phyloP scores from a whole-genome alignment of 1,140 invertebrate species.

The Leptoteleia sp. region DNA sequence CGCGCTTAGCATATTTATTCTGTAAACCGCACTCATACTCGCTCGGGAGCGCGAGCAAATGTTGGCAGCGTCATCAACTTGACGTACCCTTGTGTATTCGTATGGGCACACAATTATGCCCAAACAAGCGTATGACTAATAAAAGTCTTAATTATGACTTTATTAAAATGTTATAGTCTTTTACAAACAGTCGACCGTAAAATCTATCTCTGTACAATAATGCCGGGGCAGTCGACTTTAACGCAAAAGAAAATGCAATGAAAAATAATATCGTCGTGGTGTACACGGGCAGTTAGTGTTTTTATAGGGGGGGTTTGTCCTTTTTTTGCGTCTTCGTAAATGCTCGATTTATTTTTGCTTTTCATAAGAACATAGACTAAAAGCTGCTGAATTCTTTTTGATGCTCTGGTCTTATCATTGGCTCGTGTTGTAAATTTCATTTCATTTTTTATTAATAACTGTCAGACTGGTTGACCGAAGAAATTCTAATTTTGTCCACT shows the following conservation, averaged over 20 bases:
- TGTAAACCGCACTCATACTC: slow-evolving; percentile 48
- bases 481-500: too few relatives aligned
- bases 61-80: slow-evolving; percentile 49
- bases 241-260: slow-evolving; percentile 2
- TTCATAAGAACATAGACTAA: too few relatives aligned
- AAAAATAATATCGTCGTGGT: slow-evolving; percentile 9
- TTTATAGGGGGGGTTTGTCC: too few relatives aligned
- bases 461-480: too few relatives aligned
- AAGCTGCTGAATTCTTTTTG: too few relatives aligned
- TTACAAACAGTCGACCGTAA: slow-evolving; percentile 13
- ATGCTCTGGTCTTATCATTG: too few relatives aligned
- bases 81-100: slow-evolving; percentile 12
- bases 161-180: slow-evolving; percentile 46
- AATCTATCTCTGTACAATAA: slow-evolving; percentile 2
- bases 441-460: too few relatives aligned
- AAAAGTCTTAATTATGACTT: slow-evolving; percentile 52
- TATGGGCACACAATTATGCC: slow-evolving; percentile 18
- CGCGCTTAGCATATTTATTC: slow-evolving; percentile 51
- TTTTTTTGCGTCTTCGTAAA: too few relatives aligned
- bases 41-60: slow-evolving; percentile 48
- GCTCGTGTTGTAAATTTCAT: too few relatives aligned
- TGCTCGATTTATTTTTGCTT: too few relatives aligned
- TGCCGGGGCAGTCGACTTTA: neutral
- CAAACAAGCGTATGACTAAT: slow-evolving; percentile 25
- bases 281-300: too few relatives aligned